A percentile compares a stretch with the other conserved stretches of the same genome.
Conservation (phyloP, 2,888 invertebrate species). For the Artemia sinica region DNA sequence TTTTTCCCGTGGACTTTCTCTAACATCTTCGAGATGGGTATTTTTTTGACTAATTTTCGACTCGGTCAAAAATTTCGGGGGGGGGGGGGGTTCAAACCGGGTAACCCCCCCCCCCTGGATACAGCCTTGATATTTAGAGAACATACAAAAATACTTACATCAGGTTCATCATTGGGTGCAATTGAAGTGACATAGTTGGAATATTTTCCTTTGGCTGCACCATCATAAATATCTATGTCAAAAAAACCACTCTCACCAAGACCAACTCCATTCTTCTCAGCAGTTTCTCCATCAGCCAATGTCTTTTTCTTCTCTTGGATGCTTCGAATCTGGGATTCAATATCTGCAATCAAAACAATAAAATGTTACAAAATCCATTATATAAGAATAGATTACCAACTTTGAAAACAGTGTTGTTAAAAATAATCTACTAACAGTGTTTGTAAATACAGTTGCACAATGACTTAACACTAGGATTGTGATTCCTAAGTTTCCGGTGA, state of each 20-base stretch:
- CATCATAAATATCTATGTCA: constrained; percentile 86
- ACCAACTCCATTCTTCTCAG: constrained; percentile 56
- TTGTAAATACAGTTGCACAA: too few species aligned
- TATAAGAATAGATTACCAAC: background rate
- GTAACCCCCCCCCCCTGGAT: too few species aligned
- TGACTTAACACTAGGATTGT: too few species aligned
- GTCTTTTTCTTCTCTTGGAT: constrained; percentile 70
- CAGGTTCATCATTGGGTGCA: constrained; percentile 85
- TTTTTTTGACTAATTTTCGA: too few species aligned
- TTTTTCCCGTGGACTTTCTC: too few species aligned
- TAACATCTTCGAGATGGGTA: too few species aligned
- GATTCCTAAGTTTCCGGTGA: too few species aligned
- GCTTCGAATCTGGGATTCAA: constrained; percentile 81
- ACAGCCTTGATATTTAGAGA: too few species aligned
- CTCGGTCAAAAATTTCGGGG: too few species aligned
- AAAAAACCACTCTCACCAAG: constrained; percentile 68
- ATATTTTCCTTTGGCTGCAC: constrained; percentile 51
- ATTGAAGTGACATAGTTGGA: constrained; percentile 92
- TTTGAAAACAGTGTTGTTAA: too few species aligned
- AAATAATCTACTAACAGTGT: too few species aligned
- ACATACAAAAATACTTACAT: constrained; percentile 35
- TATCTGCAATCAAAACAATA: constrained; percentile 45
- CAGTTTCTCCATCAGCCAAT: constrained; percentile 38
- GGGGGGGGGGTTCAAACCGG: too few species aligned
- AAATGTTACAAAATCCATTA: constrained; percentile 24